These are phyloP conservation scores for Danionella dracula DNA, from an alignment of 2,797 vertebrate genomes.

Conservation along the genomic window DNA sequence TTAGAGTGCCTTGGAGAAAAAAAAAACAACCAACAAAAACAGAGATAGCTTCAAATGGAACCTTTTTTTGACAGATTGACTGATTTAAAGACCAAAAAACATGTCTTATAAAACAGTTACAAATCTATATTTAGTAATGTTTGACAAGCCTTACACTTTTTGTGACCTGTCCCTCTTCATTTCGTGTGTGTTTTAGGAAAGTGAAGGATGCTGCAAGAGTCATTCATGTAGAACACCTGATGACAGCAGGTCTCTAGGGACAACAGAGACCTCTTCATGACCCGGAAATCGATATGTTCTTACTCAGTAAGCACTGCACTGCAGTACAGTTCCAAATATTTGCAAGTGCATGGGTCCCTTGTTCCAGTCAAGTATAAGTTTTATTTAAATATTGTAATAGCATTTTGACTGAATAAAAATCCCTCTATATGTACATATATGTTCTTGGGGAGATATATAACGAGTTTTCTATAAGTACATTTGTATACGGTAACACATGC, in stretches of 20 bases:
- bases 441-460: no score
- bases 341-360: background rate
- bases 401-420: background rate
- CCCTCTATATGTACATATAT: background rate
- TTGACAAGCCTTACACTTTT: background rate
- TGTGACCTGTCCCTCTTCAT: background rate
- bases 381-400: background rate
- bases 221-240: background rate
- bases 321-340: constrained; percentile 15
- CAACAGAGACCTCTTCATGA: constrained; percentile 11
- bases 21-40: no score
- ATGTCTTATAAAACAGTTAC: no score
- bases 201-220: background rate
- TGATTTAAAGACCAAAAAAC: no score
- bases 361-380: background rate
- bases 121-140: background rate
- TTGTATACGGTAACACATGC: no score
- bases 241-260: background rate
- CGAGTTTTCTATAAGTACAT: no score
- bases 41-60: no score
- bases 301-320: background rate
- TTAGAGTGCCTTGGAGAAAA: background rate
- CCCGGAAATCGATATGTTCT: constrained; percentile 24
- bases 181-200: background rate
- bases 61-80: no score